Base-by-base conservation (phyloP, 2,888 invertebrate species). In the Deilephila elpenor region DNA sequence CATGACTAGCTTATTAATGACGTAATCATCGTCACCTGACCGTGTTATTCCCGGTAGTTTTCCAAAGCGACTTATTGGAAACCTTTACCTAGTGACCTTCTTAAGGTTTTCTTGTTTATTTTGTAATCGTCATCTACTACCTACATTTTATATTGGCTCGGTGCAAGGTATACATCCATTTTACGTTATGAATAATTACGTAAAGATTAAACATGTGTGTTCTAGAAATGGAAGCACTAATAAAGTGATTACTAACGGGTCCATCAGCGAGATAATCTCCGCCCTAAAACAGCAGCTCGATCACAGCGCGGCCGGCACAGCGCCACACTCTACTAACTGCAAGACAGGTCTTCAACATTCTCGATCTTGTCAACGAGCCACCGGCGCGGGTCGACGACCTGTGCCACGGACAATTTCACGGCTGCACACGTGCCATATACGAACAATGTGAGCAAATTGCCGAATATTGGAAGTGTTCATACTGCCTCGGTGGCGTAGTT, bases 281-380 rank as follows among this genome's bases (percentile, higher is more conserved):
- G 86, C 82, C 82, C 86, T 81, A 80, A 84, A 86, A 83, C 80
- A 81, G 74, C 75, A 73, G 77, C 82, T 78, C 79, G 76, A 82
- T 78, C 78, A 78, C 76, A 78, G 76, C 75, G 77, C 76, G 79
- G 78, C 78, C 77, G 79, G 81, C 79, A 56, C 78, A 75, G 79
- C 78, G 84, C 80, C 80, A 83, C 83, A 84, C 80, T 88, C 89
- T 88, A 86, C 80, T 88, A 83, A 85, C 80, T 82, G 73, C 75
- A 79, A 75, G 78, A 82, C 79, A 79, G 75, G 78, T 79, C 79
- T 78, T 74, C 62, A 79, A 78, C 71, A 71, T 73, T 62, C 29
- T 56, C 64, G 64, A 73, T 71, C 73, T 75, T 64, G 74, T 71
- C 80, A 82, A 77, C 78, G 71, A 60, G 74, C 70, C 80, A 82